Evolutionary conservation across 2,113 vertebrate species (phyloP), one percentile per base, ranked within the genome.

Genomic region (Malurus melanocephalus): DNA sequence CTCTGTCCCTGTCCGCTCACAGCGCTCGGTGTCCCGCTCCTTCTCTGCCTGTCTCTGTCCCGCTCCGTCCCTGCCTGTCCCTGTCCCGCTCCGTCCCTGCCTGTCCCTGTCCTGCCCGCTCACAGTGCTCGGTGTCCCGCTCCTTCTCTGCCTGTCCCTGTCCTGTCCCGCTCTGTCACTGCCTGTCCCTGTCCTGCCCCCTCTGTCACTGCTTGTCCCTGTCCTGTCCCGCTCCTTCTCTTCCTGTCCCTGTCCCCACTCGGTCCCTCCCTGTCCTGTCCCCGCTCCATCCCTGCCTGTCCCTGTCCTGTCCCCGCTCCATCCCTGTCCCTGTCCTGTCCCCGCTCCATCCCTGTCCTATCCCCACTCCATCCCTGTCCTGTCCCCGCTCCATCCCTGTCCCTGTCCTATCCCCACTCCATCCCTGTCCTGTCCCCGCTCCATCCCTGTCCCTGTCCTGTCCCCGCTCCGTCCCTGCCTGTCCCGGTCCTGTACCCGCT

Each of bases 31-130:
- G 69, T 33, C 8, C 35, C 1, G 5, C 48, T 53, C 48, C 0
- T 4, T 42, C 42, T 28, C 13, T 38, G 35, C 46, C 46, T 22
- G 46, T 9, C 46, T 22, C 20, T 48, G n/a, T 35, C 43, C 62
- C 4, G 6, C 26, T 28, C 8, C 0, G 6, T 48, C 32, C 17
- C n/a, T 21, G 65, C 23, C 48, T 22, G 46, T 7, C 4, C 27
- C 11, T 22, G 22, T 6, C 43, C 43, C 2, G 1, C 26, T 32
- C n/a, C 0, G 0, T 68, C 65, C 45, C n/a, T 2, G 13, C 16
- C 17, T 6, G 48, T 40, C 48, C 11, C 33, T 49, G n/a, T 35
- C 55, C 46, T 45, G n/a, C n/a, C n/a, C n/a, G n/a, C n/a, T n/a
- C n/a, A n/a, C n/a, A n/a, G n/a, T n/a, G n/a, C n/a, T n/a, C n/a